phyloP scores from a whole-genome alignment of 2,888 invertebrate genomes.

The Drosophila peninsularis region DNA sequence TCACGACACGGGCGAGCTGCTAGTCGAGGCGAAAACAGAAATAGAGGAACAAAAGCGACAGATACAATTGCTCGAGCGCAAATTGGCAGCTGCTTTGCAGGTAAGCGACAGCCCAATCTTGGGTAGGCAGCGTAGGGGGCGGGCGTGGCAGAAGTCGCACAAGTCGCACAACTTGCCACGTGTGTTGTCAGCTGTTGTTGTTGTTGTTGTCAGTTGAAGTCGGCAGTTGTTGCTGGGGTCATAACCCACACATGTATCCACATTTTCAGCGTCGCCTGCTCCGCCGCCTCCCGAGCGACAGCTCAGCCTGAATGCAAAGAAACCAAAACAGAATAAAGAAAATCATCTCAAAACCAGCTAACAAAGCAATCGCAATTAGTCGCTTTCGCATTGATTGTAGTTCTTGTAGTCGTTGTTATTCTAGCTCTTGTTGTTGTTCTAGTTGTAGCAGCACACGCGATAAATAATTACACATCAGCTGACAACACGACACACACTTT shows the following conservation, averaged over 20 bases:
- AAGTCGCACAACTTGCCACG: constrained; percentile 39
- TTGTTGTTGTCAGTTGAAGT: constrained; percentile 48
- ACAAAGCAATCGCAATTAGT: constrained; percentile 66
- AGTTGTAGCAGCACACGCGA: constrained; percentile 31
- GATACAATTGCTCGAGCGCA: constrained; percentile 91
- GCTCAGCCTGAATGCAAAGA: constrained; percentile 42
- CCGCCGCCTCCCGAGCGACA: constrained; percentile 42
- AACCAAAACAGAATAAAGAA: constrained; percentile 6
- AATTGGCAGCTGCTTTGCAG: constrained; percentile 89
- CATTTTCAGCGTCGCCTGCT: constrained; percentile 64
- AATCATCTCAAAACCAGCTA: constrained; percentile 36
- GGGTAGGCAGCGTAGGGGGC: background rate
- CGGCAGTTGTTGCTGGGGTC: constrained; percentile 42
- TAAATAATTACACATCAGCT: constrained; percentile 66
- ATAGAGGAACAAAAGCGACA: constrained; percentile 92
- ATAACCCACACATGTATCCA: constrained; percentile 46
- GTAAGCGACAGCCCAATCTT: constrained; percentile 80
- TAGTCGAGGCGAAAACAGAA: constrained; percentile 90
- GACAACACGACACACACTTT: constrained; percentile 69
- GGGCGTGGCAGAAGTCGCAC: constrained; percentile 26
- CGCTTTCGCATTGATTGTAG: constrained; percentile 53
- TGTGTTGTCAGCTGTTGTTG: constrained; percentile 52
- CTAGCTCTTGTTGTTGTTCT: constrained; percentile 19
- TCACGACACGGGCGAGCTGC: constrained; percentile 90
- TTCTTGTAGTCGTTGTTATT: background rate